Base-by-base conservation (phyloP, 2,888 invertebrate genomes). In the Drosophila incognita region DNA sequence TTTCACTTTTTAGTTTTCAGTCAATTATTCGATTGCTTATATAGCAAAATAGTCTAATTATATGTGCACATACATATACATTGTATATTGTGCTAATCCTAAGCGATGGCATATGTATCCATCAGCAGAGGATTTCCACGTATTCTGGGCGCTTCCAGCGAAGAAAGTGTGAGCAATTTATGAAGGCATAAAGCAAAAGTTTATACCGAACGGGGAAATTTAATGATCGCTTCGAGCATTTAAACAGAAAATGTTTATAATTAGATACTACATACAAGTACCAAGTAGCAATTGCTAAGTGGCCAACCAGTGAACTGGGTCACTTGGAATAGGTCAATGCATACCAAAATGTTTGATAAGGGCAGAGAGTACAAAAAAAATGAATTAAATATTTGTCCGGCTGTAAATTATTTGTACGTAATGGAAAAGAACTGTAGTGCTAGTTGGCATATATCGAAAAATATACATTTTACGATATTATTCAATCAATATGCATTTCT, bases 131-230 rank as follows among this genome's bases (percentile, higher is more conserved):
- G 29, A 54, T 69, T 82, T 83, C 83, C 57, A 29, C 46, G 82
- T 70, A 81, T 66, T 63, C 31, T 48, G 59, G n/a, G 1, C 36
- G 49, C 62, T 85, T 87, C 61, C 61, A 70, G 54, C 29, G 79
- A 87, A 87, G 86, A 74, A 74, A 79, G 89, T 85, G 90, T 76
- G 67, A 85, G 79, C 64, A 80, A 83, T 83, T 86, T 76, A 88
- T 87, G 79, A 66, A 60, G 69, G 40, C 70, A 69, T 78, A 53
- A 77, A 72, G 54, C 59, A 62, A 76, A 71, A 64, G 61, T 68
- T 68, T 61, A 15, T 46, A 24, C 24, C 4, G 15, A 56, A 56
- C 5, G 24, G 46, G 42, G 15, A 48, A 53, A 49, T 72, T 87
- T 90, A 74, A 88, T 69, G 84, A 69, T 53, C 66, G 54, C 66